Conservation (phyloP, 2,797 vertebrate species). For the Myotis planiceps region DNA sequence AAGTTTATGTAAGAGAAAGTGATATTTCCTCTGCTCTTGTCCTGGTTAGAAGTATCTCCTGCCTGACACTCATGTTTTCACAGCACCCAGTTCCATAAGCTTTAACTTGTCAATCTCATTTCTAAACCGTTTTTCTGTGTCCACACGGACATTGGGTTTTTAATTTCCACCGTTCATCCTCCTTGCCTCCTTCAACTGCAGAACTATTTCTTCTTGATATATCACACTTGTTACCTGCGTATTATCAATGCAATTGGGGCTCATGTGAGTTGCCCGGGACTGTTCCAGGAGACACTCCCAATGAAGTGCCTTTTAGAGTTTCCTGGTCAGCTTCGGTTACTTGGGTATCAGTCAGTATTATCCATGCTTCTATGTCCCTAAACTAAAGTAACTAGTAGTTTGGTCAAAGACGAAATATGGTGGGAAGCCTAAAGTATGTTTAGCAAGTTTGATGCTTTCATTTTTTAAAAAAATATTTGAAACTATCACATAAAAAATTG, state of each 20-base stretch:
- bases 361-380: neutral
- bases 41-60: slow-evolving; percentile 5
- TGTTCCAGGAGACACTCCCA: neutral
- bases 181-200: neutral
- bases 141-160: neutral
- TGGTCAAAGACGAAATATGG: neutral
- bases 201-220: neutral
- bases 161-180: neutral
- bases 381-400: neutral
- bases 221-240: neutral
- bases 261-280: neutral
- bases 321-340: neutral
- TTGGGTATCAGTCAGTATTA: neutral
- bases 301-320: neutral
- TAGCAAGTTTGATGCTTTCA: neutral
- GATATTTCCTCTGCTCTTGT: neutral
- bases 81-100: neutral
- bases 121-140: neutral
- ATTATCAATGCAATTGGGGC: neutral
- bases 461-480: neutral
- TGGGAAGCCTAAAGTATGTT: neutral
- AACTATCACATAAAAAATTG: neutral
- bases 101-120: neutral
- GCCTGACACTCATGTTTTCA: neutral
- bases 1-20: neutral